Evolutionary conservation across 2,113 vertebrate genomes (phyloP).

Genomic region (Cynocephalus volans): DNA sequence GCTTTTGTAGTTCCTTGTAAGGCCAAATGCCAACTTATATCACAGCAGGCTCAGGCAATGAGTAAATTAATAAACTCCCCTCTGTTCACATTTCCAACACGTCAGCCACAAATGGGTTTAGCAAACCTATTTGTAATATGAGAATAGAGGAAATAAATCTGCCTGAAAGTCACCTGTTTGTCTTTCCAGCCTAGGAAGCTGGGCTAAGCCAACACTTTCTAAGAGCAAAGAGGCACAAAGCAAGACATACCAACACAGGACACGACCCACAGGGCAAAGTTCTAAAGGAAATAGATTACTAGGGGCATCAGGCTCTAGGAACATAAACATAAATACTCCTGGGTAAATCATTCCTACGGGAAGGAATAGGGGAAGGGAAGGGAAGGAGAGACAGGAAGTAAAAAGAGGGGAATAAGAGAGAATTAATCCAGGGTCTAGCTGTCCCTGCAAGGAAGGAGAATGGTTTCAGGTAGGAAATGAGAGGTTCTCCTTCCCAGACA

Average conservation of each 20-base stretch:
- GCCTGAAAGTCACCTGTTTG: background rate
- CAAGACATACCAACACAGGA: background rate
- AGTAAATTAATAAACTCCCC: background rate
- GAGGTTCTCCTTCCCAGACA: background rate
- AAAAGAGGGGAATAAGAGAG: background rate
- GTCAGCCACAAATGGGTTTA: background rate
- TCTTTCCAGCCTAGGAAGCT: background rate
- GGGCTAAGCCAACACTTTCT: background rate
- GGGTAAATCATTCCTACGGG: background rate
- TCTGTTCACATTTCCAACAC: conserved; percentile 24
- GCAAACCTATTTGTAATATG: background rate
- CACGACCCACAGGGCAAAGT: background rate
- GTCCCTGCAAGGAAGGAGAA: background rate
- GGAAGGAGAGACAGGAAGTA: background rate
- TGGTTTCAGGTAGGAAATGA: background rate
- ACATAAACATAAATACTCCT: background rate
- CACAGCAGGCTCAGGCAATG: background rate
- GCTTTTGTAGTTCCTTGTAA: background rate
- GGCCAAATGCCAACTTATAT: background rate
- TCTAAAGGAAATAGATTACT: background rate
- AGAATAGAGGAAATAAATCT: conserved; percentile 17
- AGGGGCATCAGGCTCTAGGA: background rate
- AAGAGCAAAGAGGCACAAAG: background rate
- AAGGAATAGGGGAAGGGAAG: background rate
- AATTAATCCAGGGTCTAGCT: background rate